These are phyloP conservation scores for Callocephalon fimbriatum DNA, from an alignment of 2,113 vertebrate genomes.

Conservation along the genomic window DNA sequence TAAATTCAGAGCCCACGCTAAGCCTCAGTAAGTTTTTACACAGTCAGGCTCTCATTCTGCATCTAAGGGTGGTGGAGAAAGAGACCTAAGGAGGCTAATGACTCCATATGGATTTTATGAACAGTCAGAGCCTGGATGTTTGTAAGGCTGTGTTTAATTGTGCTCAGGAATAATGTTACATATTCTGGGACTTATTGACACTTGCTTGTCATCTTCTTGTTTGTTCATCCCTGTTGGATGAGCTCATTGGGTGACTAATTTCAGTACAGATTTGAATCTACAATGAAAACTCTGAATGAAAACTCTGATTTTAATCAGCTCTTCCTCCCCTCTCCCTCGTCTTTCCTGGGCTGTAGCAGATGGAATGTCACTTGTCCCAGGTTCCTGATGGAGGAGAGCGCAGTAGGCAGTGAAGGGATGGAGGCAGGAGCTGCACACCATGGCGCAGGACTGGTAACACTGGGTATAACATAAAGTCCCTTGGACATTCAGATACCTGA, in stretches of 20 bases:
- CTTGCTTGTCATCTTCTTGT: background rate
- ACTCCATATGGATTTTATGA: conserved; percentile 8
- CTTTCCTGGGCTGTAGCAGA: background rate
- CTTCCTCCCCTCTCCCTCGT: background rate
- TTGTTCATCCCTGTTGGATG: background rate
- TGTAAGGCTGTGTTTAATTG: conserved; percentile 5
- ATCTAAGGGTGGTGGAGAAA: background rate
- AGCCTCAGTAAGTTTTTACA: background rate
- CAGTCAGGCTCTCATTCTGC: background rate
- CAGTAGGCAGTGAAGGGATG: background rate
- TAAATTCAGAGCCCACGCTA: background rate
- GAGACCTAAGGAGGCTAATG: background rate
- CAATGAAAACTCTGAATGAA: background rate
- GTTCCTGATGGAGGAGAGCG: background rate
- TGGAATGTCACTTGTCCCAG: background rate
- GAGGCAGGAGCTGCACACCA: background rate
- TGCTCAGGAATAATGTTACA: background rate
- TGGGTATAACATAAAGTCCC: background rate
- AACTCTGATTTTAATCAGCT: background rate
- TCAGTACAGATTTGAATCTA: background rate
- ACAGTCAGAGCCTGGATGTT: background rate
- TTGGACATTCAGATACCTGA: background rate
- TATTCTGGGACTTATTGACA: background rate
- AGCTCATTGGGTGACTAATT: background rate
- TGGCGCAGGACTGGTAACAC: background rate